A percentile compares a stretch with the other conserved stretches of the same genome.
Conservation (phyloP, 1,140 invertebrate species). For the Triops cancriformis region DNA sequence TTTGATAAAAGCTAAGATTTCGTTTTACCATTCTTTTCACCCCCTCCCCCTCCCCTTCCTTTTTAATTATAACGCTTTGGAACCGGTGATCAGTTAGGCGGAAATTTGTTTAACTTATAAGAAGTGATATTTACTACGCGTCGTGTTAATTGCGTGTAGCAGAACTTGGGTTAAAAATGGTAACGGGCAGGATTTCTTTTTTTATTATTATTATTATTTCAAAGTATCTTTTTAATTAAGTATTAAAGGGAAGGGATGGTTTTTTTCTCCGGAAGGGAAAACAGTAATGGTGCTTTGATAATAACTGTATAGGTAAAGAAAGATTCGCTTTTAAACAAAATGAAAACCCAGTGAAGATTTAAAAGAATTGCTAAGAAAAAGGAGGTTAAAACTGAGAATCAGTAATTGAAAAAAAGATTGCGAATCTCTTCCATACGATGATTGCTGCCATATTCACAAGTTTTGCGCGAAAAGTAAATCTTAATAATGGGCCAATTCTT, state of each 20-base stretch:
- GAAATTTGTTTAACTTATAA: neutral
- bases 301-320: neutral
- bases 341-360: neutral
- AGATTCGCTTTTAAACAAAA: neutral
- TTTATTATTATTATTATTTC: too few relatives aligned
- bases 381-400: neutral
- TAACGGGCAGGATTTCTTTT: too few relatives aligned
- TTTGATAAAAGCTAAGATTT: neutral
- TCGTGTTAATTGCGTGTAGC: too few relatives aligned
- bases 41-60: too few relatives aligned
- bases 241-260: neutral
- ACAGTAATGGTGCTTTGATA: neutral
- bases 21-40: neutral
- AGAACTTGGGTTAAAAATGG: too few relatives aligned
- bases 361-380: neutral
- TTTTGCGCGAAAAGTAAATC: neutral
- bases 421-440: conserved; percentile 9
- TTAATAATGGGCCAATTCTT: neutral
- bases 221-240: neutral
- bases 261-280: neutral
- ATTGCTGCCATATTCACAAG: neutral
- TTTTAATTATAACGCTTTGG: neutral
- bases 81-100: neutral
- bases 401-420: conserved; percentile 5
- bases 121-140: too few relatives aligned